A percentile compares a stretch with the other conserved stretches of the same genome.
These are phyloP conservation scores for Argyresthia goedartella DNA, from an alignment of 2,888 invertebrate species.

Conservation along the genomic window DNA sequence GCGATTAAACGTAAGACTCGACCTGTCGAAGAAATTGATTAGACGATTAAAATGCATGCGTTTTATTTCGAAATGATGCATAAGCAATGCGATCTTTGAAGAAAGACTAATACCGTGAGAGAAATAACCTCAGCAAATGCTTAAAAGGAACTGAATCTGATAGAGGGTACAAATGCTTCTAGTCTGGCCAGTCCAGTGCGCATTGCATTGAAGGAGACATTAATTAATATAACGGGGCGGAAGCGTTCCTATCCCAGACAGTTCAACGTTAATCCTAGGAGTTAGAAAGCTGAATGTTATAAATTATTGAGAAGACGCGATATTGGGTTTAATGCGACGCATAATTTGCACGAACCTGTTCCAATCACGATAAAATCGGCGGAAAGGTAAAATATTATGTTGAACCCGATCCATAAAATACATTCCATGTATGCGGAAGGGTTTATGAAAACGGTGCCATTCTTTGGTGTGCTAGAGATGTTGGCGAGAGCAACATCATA, in stretches of 20 bases:
- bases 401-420: conserved; percentile 8
- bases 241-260: not conserved
- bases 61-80: not conserved
- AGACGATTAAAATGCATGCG: conserved; percentile 1
- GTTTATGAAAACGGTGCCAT: conserved; percentile 15
- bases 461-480: conserved; percentile 25
- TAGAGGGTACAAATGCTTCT: no score
- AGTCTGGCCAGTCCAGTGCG: not conserved
- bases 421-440: conserved; percentile 11
- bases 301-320: conserved; percentile 43
- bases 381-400: conserved; percentile 15
- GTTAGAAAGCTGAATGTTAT: conserved; percentile 48
- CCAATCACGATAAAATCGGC: conserved; percentile 19
- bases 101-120: not conserved
- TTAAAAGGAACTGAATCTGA: no score
- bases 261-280: conserved; percentile 21
- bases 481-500: conserved; percentile 23
- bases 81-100: not conserved
- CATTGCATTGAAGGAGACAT: not conserved
- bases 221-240: not conserved
- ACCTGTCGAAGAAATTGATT: not conserved
- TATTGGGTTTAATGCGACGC: conserved; percentile 42
- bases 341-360: conserved; percentile 53
- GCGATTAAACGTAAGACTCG: conserved; percentile 1
- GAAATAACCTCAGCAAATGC: not conserved